Evolutionary conservation across 2,888 invertebrate genomes (phyloP), one percentile per base, ranked within the genome.

Genomic region (Conistra vaccinii): DNA sequence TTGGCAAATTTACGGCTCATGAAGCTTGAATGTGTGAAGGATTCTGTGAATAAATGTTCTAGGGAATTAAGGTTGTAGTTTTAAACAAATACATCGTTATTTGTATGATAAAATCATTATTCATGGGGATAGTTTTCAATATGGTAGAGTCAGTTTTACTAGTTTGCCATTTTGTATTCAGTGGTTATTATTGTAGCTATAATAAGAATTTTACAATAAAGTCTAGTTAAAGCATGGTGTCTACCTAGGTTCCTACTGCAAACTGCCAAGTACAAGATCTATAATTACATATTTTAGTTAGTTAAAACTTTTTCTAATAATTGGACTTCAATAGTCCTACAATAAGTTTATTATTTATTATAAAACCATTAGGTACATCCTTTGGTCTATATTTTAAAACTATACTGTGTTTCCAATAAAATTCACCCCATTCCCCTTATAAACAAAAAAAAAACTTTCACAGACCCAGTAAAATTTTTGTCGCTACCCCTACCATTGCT

Each of bases 1-100:
- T 92, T 94, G 90, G 87, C 90, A 91, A 91, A 94, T 95, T 95
- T 94, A 95, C 94, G 94, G 92, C 90, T 92, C 94, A 93, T 94
- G 93, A 93, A 94, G 88, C 92, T 89, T 86, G 83, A 87, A 91
- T 90, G 91, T 92, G 92, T 91, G 90, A 94, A 93, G 94, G 92
- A 93, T 80, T 76, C 53, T 69, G 76, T 69, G 68, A 83, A 85
- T 86, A 85, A 86, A 73, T 86, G 69, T 81, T 83, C 76, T 76
- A 79, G 73, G 66, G 82, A 85, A 77, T 76, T 74, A 55, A 23
- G 20, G 23, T 69, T 78, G 66, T 48, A 70, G 69, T 76, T 71
- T 76, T 62, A 62, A 76, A 76, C 26, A 39, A 76, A 76, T 62
- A 63, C 17, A 5, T 57, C 29, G 20, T 65, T 57, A 2, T 62